Percentiles rank a stretch among this genome's conserved stretches.
Conservation (phyloP, 2,888 invertebrate genomes). For the Parnassius glacialis region DNA sequence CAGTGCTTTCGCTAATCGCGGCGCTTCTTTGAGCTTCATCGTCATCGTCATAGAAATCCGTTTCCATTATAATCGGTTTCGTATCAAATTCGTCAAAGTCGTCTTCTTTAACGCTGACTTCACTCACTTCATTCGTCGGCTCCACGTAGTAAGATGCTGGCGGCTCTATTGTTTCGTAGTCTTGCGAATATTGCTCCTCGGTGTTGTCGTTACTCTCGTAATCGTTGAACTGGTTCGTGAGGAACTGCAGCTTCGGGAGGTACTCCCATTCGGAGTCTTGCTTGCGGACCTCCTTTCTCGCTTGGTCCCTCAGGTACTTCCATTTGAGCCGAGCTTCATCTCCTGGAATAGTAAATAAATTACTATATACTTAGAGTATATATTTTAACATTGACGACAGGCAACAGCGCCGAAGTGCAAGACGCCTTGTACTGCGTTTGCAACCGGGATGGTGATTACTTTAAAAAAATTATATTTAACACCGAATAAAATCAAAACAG, state of each 20-base stretch:
- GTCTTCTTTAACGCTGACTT: conserved; percentile 57
- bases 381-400: too few species aligned
- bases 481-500: too few species aligned
- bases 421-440: too few species aligned
- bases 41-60: conserved; percentile 73
- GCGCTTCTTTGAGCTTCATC: conserved; percentile 58
- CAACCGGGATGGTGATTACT: too few species aligned
- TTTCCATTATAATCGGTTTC: conserved; percentile 72
- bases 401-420: too few species aligned
- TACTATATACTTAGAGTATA: too few species aligned
- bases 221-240: conserved; percentile 71
- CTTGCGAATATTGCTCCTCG: conserved; percentile 41
- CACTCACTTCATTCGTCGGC: conserved; percentile 39
- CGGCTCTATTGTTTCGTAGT: conserved; percentile 51
- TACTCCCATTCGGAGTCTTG: conserved; percentile 70
- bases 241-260: conserved; percentile 64
- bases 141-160: conserved; percentile 56
- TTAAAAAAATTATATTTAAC: too few species aligned
- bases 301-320: conserved; percentile 74
- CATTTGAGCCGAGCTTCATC: conserved; percentile 74
- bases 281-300: conserved; percentile 69
- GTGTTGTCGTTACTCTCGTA: conserved; percentile 57
- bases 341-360: conserved; percentile 42
- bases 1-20: conserved; percentile 32
- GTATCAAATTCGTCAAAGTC: conserved; percentile 75